Evolutionary conservation across 1,140 invertebrate species (phyloP).

Genomic region (Drosophila funebris): DNA sequence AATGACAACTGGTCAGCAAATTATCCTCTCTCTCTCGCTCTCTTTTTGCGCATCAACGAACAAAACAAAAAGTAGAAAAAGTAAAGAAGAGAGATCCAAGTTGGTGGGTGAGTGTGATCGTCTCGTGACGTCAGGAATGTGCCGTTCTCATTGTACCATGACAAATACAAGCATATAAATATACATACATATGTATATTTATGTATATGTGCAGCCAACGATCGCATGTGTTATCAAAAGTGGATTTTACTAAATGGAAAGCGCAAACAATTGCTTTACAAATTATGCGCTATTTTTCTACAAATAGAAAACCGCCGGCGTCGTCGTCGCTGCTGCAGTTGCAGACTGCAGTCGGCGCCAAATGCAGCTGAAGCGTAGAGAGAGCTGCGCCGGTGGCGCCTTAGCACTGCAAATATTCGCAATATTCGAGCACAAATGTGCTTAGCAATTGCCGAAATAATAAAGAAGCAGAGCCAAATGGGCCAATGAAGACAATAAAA

Average conservation of each 20-base stretch:
- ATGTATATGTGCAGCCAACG: neutral
- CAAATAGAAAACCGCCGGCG: constrained; percentile 53
- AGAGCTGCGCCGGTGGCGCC: constrained; percentile 29
- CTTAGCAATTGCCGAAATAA: constrained; percentile 39
- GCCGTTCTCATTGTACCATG: constrained; percentile 32
- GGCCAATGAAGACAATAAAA: constrained; percentile 52
- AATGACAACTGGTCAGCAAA: constrained; percentile 7
- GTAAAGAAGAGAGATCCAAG: constrained; percentile 12
- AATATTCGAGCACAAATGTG: constrained; percentile 27
- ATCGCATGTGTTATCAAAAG: constrained; percentile 51
- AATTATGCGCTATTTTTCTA: constrained; percentile 61
- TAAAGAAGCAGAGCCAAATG: constrained; percentile 50
- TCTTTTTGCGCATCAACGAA: constrained; percentile 10
- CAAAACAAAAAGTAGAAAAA: constrained; percentile 3
- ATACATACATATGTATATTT: neutral
- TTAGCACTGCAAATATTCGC: constrained; percentile 13
- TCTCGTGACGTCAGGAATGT: constrained; percentile 41
- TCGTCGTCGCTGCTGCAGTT: constrained; percentile 19
- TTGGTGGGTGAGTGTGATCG: constrained; percentile 8
- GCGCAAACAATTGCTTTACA: constrained; percentile 54
- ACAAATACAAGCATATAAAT: constrained; percentile 14
- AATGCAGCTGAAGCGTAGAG: constrained; percentile 73
- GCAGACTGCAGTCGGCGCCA: constrained; percentile 36
- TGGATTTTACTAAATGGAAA: constrained; percentile 54
- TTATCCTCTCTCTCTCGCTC: neutral